Evolutionary conservation across 2,888 invertebrate genomes (phyloP), one percentile per base, ranked within the genome.

Genomic region (Mayetiola destructor): DNA sequence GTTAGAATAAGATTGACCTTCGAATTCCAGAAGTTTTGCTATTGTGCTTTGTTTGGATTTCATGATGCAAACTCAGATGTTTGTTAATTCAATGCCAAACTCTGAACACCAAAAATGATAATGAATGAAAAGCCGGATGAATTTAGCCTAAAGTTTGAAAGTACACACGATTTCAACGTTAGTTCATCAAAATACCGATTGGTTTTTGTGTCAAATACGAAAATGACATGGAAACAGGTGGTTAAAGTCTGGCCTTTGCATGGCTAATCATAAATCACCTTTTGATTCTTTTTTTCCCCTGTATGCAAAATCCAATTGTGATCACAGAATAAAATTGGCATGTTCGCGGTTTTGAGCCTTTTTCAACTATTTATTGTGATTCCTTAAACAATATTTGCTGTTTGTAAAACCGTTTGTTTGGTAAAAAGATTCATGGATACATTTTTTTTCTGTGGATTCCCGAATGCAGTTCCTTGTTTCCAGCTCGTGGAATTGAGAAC

Each of bases 321-420:
- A 40, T 40, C n/a, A n/a, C n/a, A n/a, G n/a, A n/a, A n/a, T n/a
- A n/a, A n/a, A n/a, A n/a, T n/a, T n/a, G n/a, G n/a, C n/a, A n/a
- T n/a, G n/a, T n/a, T n/a, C n/a, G n/a, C n/a, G n/a, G n/a, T n/a
- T n/a, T n/a, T n/a, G n/a, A n/a, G n/a, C n/a, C n/a, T n/a, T n/a
- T 48, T 10, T n/a, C 23, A 27, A 48, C 48, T 48, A 27, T 48
- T 48, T 48, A 27, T 27, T 48, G 48, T 27, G 48, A 23, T 23
- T n/a, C n/a, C n/a, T n/a, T n/a, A n/a, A n/a, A n/a, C 27, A 48
- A 48, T 48, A 48, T 27, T 48, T 48, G 48, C 48, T 27, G 48
- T 48, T 48, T 42, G 42, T 42, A 23, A 5, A 42, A 42, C 42
- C 9, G 42, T 42, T 42, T n/a, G 21, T 42, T 18, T 39, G 18